phyloP scores from a whole-genome alignment of 2,797 vertebrate species.

The Microhierax caerulescens region DNA sequence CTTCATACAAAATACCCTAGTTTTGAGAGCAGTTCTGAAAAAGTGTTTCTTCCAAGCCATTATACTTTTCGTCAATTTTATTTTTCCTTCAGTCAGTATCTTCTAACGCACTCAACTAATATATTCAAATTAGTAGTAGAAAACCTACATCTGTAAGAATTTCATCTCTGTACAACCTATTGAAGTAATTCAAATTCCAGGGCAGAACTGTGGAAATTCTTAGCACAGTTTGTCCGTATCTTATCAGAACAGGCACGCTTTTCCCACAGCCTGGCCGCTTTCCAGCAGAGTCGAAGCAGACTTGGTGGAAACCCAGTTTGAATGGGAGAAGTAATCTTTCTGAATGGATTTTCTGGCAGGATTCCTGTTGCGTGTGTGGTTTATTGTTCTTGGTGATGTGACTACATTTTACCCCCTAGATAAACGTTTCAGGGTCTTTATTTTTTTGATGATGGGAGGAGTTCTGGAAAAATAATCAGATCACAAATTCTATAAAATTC shows the following conservation, averaged over 20 bases:
- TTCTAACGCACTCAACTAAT: background rate
- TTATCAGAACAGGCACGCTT: conserved; percentile 58
- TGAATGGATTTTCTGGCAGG: conserved; percentile 56
- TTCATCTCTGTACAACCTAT: background rate
- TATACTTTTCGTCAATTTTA: background rate
- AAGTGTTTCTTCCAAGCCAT: background rate
- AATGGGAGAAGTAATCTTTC: conserved; percentile 38
- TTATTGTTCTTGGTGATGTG: conserved; percentile 47
- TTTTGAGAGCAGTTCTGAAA: background rate
- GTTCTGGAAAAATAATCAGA: conserved; percentile 21
- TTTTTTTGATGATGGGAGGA: background rate
- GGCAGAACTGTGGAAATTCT: conserved; percentile 26
- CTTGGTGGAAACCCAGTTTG: background rate
- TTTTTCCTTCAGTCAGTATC: background rate
- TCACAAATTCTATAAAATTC: background rate
- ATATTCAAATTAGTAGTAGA: background rate
- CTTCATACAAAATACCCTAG: background rate
- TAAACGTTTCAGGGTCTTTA: background rate
- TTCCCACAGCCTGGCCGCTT: background rate
- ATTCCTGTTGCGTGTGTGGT: conserved; percentile 18
- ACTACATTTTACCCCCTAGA: background rate
- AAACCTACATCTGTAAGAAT: background rate
- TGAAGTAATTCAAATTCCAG: background rate
- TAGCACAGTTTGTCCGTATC: conserved; percentile 18
- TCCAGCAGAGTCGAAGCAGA: background rate